Evolutionary conservation across 1,140 invertebrate genomes (phyloP), one percentile per base, ranked within the genome.

Genomic region (Neoseiulus cucumeris): DNA sequence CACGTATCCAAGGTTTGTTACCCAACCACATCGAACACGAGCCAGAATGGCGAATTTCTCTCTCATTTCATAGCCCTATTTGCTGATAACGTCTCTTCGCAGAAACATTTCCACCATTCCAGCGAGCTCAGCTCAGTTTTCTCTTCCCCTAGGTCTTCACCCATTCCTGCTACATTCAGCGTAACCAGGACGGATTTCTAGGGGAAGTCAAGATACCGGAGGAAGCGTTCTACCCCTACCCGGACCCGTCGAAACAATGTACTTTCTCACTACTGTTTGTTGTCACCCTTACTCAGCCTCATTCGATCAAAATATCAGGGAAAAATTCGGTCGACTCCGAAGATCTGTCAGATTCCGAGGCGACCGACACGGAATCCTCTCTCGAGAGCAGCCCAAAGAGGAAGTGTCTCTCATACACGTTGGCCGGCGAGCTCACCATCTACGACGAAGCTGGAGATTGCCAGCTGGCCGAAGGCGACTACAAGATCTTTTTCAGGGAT

Each of bases 381-480:
- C 20, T 39, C 18, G 64, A 55, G 14, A 68, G 67, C n/a, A 59
- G 82, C 39, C 78, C 79, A 51, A 77, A 77, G 65, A 83, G 81
- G 72, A 80, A 80, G 74, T 85, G 2, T 89, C 85, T 73, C 9
- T 29, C 33, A 20, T 59, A 29, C 25, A 59, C 51, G 22, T 20
- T 59, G 14, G 85, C 86, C 33, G 86, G 87, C 47, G 89, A 93
- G 74, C 76, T 95, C 18, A 85, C 89, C 45, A 82, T 95, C 20
- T 92, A 89, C 74, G 90, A 95, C 72, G 89, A 90, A 74, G 84
- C 90, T 69, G 89, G 85, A 72, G 81, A 86, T 7, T 92, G 89
- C 73, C 78, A 87, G 29, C 77, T 95, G 5, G 85, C 82, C 0
- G 87, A 91, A 71, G 90, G 89, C 1, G 87, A 92, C 74, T 94